phyloP scores from a whole-genome alignment of 2,888 invertebrate genomes.

The Amiota mariae region DNA sequence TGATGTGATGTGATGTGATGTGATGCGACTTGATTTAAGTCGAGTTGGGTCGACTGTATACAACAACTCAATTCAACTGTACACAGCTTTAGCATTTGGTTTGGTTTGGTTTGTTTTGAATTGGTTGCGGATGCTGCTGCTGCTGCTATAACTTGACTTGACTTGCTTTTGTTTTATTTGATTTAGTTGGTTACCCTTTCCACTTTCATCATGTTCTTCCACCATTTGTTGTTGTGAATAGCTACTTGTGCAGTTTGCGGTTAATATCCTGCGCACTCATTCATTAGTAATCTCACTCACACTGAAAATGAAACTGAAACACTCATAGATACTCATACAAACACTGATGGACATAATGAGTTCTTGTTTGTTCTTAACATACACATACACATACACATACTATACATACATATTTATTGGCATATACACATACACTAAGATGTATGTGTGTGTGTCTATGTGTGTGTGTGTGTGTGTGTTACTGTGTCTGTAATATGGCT shows the following conservation, averaged over 20 bases:
- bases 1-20: slow-evolving; percentile 8
- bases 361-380: background rate
- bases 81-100: background rate
- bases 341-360: slow-evolving; percentile 10
- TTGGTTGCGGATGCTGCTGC: background rate
- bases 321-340: too few relatives aligned
- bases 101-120: background rate
- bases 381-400: background rate
- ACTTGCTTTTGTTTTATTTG: background rate
- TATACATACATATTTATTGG: background rate
- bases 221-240: slow-evolving; percentile 1
- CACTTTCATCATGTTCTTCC: background rate
- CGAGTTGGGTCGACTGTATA: slow-evolving; percentile 5
- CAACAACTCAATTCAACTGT: background rate
- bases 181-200: background rate
- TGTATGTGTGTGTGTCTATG: slow-evolving; percentile 5
- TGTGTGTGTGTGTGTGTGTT: slow-evolving; percentile 15
- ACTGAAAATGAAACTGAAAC: too few relatives aligned
- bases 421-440: too few relatives aligned
- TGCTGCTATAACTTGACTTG: background rate
- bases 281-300: slow-evolving; percentile 45
- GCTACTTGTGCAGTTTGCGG: slow-evolving; percentile 46
- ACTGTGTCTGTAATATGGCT: too few relatives aligned
- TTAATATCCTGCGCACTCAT: slow-evolving; percentile 56
- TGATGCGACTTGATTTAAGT: slow-evolving; percentile 17